phyloP scores from a whole-genome alignment of 2,797 vertebrate species.

The Antennarius maculatus region DNA sequence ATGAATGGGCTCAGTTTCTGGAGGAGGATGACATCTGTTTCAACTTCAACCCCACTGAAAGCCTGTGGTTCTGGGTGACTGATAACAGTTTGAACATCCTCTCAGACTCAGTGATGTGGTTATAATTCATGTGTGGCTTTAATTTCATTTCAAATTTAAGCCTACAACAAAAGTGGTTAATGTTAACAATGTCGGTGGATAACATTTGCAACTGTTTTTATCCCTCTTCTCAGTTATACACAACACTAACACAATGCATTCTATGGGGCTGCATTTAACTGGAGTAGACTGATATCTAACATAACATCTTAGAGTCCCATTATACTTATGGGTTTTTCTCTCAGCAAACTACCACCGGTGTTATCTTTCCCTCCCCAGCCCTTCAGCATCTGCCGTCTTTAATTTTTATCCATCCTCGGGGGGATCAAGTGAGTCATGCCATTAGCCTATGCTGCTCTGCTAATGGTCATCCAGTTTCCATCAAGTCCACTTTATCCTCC shows the following conservation, averaged over 20 bases:
- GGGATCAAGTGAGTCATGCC: conserved; percentile 63
- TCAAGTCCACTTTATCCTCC: conserved; percentile 38
- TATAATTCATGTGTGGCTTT: too few species aligned
- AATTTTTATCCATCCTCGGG: conserved; percentile 65
- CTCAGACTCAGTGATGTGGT: too few species aligned
- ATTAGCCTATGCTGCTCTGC: conserved; percentile 60
- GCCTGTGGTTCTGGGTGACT: too few species aligned
- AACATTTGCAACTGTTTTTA: too few species aligned
- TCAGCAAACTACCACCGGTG: conserved; percentile 49
- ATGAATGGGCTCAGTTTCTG: too few species aligned
- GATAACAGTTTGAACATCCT: too few species aligned
- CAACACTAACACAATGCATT: background rate
- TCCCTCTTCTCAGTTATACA: too few species aligned
- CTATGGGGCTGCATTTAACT: conserved; percentile 29
- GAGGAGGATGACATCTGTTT: too few species aligned
- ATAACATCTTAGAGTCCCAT: conserved; percentile 40
- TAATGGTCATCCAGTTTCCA: conserved; percentile 62
- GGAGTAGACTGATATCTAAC: conserved; percentile 37
- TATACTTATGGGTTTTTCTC: conserved; percentile 19
- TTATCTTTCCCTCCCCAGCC: conserved; percentile 53
- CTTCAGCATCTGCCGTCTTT: conserved; percentile 54
- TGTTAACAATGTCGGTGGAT: too few species aligned
- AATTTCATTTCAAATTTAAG: too few species aligned
- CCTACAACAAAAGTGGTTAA: too few species aligned
- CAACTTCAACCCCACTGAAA: too few species aligned